These are phyloP conservation scores for Dermatemys mawii DNA, from an alignment of 2,113 vertebrate species.

Conservation along the genomic window DNA sequence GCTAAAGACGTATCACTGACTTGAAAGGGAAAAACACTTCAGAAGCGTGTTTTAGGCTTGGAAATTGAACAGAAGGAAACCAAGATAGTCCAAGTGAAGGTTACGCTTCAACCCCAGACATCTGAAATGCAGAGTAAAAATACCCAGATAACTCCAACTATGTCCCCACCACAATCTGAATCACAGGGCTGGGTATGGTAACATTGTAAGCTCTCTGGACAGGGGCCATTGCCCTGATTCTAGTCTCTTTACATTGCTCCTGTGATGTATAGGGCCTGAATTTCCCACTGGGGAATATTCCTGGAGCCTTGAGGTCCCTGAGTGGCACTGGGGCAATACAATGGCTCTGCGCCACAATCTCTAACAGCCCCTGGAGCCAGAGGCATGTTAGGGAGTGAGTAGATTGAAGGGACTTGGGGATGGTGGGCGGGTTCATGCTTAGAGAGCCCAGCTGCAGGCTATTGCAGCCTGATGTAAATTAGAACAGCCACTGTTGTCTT, in stretches of 20 bases:
- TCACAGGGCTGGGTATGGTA: fast-evolving
- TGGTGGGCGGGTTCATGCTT: fast-evolving
- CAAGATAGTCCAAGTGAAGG: background rate
- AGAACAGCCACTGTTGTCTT: fast-evolving
- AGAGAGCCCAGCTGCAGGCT: background rate
- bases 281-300: background rate
- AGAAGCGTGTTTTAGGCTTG: background rate
- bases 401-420: background rate
- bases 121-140: background rate
- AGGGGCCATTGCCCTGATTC: background rate
- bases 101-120: background rate
- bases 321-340: fast-evolving
- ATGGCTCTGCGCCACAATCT: background rate
- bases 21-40: background rate
- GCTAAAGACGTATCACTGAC: background rate
- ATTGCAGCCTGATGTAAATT: background rate
- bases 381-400: background rate
- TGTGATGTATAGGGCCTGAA: fast-evolving
- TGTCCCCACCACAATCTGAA: fast-evolving
- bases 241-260: fast-evolving
- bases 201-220: background rate
- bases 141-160: fast-evolving
- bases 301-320: fast-evolving
- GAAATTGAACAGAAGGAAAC: background rate
- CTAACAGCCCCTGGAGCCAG: fast-evolving